Evolutionary conservation across 2,888 invertebrate species (phyloP), one percentile per base, ranked within the genome.

Genomic region (Meandrusa payeni): DNA sequence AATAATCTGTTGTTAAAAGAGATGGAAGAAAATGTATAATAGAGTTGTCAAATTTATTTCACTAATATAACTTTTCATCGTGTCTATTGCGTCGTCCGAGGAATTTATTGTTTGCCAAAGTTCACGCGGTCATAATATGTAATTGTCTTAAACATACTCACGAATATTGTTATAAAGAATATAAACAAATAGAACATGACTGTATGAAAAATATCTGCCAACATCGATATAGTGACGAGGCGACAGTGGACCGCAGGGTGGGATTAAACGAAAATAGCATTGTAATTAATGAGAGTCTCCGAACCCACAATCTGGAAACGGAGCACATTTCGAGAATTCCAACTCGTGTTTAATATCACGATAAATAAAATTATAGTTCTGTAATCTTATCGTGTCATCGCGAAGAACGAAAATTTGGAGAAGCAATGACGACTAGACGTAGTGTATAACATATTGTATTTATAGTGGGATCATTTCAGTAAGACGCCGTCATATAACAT

Each of bases 241-340:
- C 70, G 75, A 70, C 71, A 69, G 65, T 61, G 53, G 59, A 64
- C 73, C 69, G 71, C 73, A 64, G 72, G 72, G 74, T 72, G 58
- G 80, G 83, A 85, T 85, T 82, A 78, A 65, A 77, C 82, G 49
- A 65, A 83, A 86, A 86, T 85, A 86, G 76, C 75, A 47, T 55
- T 29, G 63, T 78, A 81, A 83, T 81, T 81, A 81, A 83, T 82
- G 73, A 68, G 57, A 65, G 70, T 68, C 68, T 69, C 54, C 63
- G 70, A 73, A 65, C 68, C 70, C 78, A 76, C 76, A 76, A 76
- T 68, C 66, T 74, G 55, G 72, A 73, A 72, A 72, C 61, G 66
- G 67, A 57, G 59, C 69, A 61, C 69, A 68, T 70, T 69, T 70
- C 65, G 52, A 63, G 65, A 75, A 72, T 74, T 69, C 68, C 69